Conservation (phyloP, 2,797 vertebrate species). For the Manis crassicaudata region DNA sequence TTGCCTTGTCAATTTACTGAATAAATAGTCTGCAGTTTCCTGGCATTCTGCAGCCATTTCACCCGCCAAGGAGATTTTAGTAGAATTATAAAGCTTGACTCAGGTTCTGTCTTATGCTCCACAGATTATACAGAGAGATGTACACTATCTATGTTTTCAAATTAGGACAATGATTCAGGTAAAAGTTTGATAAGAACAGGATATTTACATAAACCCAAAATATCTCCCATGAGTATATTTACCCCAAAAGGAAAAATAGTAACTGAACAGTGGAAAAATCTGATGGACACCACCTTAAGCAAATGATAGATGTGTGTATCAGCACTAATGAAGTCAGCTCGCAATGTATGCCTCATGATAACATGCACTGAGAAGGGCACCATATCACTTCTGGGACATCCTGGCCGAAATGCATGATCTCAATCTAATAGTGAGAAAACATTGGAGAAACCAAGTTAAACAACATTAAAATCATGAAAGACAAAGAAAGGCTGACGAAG, state of each 20-base stretch:
- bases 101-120: conserved; percentile 69
- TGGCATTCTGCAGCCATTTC: conserved; percentile 9
- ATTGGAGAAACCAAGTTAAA: background rate
- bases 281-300: background rate
- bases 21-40: conserved; percentile 54
- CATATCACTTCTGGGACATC: background rate
- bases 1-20: conserved; percentile 6
- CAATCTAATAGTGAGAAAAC: background rate
- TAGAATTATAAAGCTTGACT: conserved; percentile 75
- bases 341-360: background rate
- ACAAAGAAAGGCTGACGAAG: background rate
- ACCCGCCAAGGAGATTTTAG: conserved; percentile 72
- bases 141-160: conserved; percentile 51
- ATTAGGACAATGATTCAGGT: conserved; percentile 10
- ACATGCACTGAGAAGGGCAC: background rate
- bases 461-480: background rate
- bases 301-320: background rate
- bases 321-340: background rate
- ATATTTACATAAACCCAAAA: background rate
- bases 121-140: conserved; percentile 13
- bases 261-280: background rate
- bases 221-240: background rate
- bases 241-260: background rate
- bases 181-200: background rate
- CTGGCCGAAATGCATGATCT: background rate